Percentiles rank a stretch among this genome's conserved stretches.
Conservation (phyloP, 2,888 invertebrate species). For the Plagiodera versicolora region DNA sequence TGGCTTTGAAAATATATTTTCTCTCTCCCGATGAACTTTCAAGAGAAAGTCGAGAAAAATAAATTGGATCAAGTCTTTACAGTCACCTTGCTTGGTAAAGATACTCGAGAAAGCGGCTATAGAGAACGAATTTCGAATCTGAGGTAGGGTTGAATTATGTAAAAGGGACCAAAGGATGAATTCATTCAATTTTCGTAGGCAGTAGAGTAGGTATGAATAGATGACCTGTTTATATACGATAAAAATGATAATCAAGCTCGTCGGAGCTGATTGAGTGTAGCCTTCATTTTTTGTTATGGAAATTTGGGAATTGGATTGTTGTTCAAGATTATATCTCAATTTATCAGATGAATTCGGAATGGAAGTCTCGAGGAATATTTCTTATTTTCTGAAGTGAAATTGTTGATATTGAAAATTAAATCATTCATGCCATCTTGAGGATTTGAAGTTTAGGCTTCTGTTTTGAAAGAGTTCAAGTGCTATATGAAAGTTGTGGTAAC, state of each 20-base stretch:
- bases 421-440: no score
- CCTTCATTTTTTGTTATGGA: not conserved
- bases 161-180: slow-evolving; percentile 13
- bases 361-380: no score
- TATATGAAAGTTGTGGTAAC: not conserved
- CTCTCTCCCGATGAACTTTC: no score
- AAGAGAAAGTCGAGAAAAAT: slow-evolving; percentile 15
- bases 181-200: not conserved
- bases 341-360: not conserved
- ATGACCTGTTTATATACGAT: not conserved
- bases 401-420: no score
- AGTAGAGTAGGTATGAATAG: not conserved
- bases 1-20: no score
- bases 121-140: no score
- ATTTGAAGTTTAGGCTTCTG: not conserved
- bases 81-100: slow-evolving; percentile 35
- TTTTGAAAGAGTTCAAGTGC: not conserved
- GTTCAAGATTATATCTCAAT: not conserved
- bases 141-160: slow-evolving; percentile 26
- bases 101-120: slow-evolving; percentile 30
- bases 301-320: not conserved
- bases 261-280: not conserved
- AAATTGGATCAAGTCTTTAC: slow-evolving; percentile 37
- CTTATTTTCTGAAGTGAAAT: no score
- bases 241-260: not conserved